phyloP scores from a whole-genome alignment of 2,797 vertebrate genomes.

The Enteromius treurensis region DNA sequence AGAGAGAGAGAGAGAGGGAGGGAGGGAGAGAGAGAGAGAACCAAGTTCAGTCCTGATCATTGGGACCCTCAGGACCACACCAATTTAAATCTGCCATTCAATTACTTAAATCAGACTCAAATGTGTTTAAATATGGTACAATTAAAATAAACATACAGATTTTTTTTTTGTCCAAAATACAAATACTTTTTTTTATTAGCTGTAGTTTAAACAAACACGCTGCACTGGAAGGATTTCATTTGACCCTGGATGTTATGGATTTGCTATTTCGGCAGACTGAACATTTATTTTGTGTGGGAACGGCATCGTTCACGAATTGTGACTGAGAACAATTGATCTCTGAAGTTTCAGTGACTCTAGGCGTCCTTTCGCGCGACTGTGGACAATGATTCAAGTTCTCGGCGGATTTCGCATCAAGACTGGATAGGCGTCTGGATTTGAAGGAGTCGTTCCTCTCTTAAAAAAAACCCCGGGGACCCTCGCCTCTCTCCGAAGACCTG shows the following conservation, averaged over 20 bases:
- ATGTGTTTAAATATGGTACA: neutral
- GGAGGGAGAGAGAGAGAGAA: slow-evolving; percentile 36
- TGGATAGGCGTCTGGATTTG: slow-evolving; percentile 31
- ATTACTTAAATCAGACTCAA: slow-evolving; percentile 12
- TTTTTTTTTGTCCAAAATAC: neutral
- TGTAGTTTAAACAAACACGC: neutral
- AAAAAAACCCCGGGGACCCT: slow-evolving; percentile 74
- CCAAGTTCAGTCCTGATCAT: slow-evolving; percentile 55
- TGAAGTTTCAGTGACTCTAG: neutral
- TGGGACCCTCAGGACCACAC: slow-evolving; percentile 60
- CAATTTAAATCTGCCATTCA: slow-evolving; percentile 49
- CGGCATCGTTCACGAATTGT: neutral
- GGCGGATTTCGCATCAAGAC: slow-evolving; percentile 74
- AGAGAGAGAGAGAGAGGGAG: slow-evolving; percentile 22
- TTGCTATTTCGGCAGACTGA: slow-evolving; percentile 19
- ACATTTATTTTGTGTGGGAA: neutral
- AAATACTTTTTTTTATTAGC: neutral
- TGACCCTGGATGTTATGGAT: slow-evolving; percentile 44
- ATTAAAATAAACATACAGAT: neutral
- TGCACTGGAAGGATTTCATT: slow-evolving; percentile 10
- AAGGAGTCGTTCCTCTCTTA: slow-evolving; percentile 60
- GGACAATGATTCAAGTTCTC: slow-evolving; percentile 68
- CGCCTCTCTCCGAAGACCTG: slow-evolving; percentile 61
- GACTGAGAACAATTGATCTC: neutral
- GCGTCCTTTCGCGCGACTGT: slow-evolving; percentile 50